These are phyloP conservation scores for Propithecus coquereli DNA, from an alignment of 2,113 vertebrate genomes.

Conservation along the genomic window DNA sequence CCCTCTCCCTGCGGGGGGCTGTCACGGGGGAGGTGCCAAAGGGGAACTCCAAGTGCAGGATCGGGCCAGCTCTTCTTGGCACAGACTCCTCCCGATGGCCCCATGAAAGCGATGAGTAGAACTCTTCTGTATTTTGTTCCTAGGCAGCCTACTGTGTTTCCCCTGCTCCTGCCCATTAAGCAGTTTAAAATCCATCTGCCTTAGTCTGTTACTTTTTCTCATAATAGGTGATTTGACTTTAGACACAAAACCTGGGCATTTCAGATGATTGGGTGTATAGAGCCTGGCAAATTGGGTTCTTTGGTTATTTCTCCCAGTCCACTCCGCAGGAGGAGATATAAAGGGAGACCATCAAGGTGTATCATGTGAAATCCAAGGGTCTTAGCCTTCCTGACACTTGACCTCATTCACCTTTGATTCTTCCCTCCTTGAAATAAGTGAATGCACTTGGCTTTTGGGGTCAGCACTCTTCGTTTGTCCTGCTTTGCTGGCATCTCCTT, in stretches of 20 bases:
- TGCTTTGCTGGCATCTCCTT: background rate
- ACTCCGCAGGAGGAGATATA: fast-evolving
- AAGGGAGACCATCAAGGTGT: background rate
- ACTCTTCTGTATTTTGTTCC: background rate
- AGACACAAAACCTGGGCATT: background rate
- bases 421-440: no score
- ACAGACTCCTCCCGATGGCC: background rate
- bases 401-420: background rate
- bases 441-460: background rate
- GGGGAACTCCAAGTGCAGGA: background rate
- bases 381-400: background rate
- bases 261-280: background rate
- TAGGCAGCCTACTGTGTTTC: background rate
- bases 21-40: background rate
- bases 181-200: background rate
- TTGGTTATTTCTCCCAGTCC: background rate
- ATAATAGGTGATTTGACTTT: background rate
- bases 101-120: no score
- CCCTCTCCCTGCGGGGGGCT: background rate
- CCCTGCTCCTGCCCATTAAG: background rate
- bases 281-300: background rate
- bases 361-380: no score
- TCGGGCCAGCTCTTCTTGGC: background rate
- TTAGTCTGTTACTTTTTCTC: background rate
- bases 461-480: fast-evolving